These are phyloP conservation scores for Euglossa dilemma DNA, from an alignment of 1,140 invertebrate species.

Conservation along the genomic window DNA sequence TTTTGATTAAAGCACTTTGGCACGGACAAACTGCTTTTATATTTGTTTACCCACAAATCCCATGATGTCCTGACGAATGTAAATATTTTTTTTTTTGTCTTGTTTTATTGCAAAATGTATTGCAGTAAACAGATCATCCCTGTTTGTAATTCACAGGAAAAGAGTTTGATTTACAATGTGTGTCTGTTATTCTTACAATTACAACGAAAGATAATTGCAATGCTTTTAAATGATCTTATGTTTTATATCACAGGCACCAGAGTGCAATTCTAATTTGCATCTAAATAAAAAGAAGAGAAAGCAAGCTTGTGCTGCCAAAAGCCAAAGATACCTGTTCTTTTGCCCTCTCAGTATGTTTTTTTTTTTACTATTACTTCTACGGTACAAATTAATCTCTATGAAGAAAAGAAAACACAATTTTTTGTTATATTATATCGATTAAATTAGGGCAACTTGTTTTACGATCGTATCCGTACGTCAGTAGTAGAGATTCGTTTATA, in stretches of 20 bases:
- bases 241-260: slow-evolving; percentile 71
- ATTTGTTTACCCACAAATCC: slow-evolving; percentile 39
- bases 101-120: slow-evolving; percentile 13
- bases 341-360: slow-evolving; percentile 17
- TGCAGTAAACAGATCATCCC: background rate
- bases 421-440: slow-evolving; percentile 78
- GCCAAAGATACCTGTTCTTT: slow-evolving; percentile 57
- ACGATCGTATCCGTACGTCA: slow-evolving; percentile 67
- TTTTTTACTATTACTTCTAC: slow-evolving; percentile 48
- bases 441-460: slow-evolving; percentile 74
- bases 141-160: slow-evolving; percentile 17
- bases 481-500: slow-evolving; percentile 77
- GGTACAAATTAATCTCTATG: slow-evolving; percentile 67
- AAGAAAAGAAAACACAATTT: slow-evolving; percentile 67
- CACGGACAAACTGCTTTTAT: slow-evolving; percentile 63
- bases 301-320: slow-evolving; percentile 59
- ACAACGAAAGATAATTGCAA: slow-evolving; percentile 48
- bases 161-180: slow-evolving; percentile 53
- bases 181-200: slow-evolving; percentile 40
- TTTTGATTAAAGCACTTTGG: slow-evolving; percentile 68
- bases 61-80: slow-evolving; percentile 12
- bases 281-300: slow-evolving; percentile 48
- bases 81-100: slow-evolving; percentile 2
- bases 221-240: slow-evolving; percentile 52
- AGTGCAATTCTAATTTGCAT: slow-evolving; percentile 61